Evolutionary conservation across 2,797 vertebrate genomes (phyloP), one percentile per base, ranked within the genome.

Genomic region (Tachyglossus aculeatus): DNA sequence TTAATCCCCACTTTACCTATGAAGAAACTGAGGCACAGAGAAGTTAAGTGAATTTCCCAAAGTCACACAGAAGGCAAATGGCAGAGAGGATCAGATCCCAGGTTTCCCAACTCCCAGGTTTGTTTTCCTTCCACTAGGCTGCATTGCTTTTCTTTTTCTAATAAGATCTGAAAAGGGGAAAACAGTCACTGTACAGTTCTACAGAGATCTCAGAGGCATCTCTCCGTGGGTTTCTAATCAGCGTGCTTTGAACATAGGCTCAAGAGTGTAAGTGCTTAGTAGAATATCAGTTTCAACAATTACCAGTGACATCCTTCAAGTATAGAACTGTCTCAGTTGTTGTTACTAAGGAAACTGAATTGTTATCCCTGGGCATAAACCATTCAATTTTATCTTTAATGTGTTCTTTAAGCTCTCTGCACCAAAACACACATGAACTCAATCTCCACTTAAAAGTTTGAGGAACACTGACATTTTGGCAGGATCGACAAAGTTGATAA

Each of bases 91-190:
- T n/a, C n/a, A 85, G 71, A 80, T 81, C 76, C 67, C 24, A 34
- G 9, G 27, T 76, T 38, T 67, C 73, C 79, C 66, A 45, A 59
- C 60, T 33, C 43, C 40, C 32, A 51, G 58, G 39, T n/a, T 43
- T 73, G 21, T 66, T 55, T 63, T 66, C 57, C 56, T 70, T 69
- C 50, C 16, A 53, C 43, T n/a, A 70, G 74, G 63, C 77, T 57
- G 62, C 82, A 76, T 74, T 54, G 67, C 81, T 73, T 2, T 74
- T 68, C 57, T 67, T 66, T 48, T n/a, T 18, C 8, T 68, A 43
- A 79, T 63, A 71, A 75, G 66, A 48, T 27, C 24, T 41, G 10
- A 44, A 41, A 5, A 10, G 19, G 71, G 56, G 48, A 56, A 47
- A 56, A 53, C 61, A 43, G 32, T 70, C 52, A 65, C 16, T 72